A percentile compares a stretch with the other conserved stretches of the same genome.
Conservation (phyloP, 2,888 invertebrate species). For the Lacanobia wlatinum region DNA sequence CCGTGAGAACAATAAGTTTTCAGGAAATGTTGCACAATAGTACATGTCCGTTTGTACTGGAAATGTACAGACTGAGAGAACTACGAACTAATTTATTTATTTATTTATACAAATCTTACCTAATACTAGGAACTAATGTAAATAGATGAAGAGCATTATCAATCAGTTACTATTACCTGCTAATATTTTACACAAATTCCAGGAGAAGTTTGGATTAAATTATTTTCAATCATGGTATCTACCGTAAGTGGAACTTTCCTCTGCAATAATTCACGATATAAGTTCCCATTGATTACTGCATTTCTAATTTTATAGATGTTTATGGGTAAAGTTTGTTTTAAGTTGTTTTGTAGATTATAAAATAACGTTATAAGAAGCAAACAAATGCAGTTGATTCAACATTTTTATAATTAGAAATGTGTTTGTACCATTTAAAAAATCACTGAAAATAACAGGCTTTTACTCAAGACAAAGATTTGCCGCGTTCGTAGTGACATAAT, state of each 20-base stretch:
- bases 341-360: no score
- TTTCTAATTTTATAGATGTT: no score
- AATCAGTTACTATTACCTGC: background rate
- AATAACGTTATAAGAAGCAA: background rate
- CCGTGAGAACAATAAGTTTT: conserved; percentile 66
- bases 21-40: conserved; percentile 55
- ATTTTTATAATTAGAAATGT: background rate
- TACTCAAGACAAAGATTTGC: background rate
- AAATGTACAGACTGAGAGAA: conserved; percentile 23
- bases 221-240: no score
- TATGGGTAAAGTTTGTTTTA: no score
- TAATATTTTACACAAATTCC: background rate
- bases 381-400: background rate
- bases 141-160: background rate
- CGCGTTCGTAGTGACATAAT: background rate
- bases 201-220: background rate
- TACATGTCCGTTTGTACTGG: conserved; percentile 38
- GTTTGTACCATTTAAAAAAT: background rate
- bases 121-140: background rate
- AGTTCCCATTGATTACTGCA: no score
- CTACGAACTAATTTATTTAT: background rate
- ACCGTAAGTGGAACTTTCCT: no score
- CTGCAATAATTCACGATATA: no score
- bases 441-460: background rate
- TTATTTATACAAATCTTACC: no score